Conservation (phyloP, 2,113 vertebrate species). For the Pongo pygmaeus region DNA sequence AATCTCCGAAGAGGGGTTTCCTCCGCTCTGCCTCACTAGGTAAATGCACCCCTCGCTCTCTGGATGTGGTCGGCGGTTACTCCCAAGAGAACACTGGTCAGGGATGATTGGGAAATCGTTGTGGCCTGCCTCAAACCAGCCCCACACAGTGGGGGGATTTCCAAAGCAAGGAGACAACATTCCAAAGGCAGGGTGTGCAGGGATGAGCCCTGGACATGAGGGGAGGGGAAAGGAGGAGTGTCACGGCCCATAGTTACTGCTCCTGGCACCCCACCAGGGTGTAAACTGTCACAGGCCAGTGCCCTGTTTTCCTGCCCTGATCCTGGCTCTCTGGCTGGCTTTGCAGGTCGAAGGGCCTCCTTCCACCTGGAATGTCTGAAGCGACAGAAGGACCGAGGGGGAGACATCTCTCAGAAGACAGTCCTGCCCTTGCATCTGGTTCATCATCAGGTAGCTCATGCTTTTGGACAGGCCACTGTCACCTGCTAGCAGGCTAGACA, state of each 20-base stretch:
- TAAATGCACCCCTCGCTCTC: conserved; percentile 73
- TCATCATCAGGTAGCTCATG: conserved; percentile 93
- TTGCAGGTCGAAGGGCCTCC: conserved; percentile 94
- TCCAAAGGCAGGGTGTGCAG: neutral
- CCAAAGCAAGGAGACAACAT: neutral
- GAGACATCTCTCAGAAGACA: conserved; percentile 94
- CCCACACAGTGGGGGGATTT: neutral
- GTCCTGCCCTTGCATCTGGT: conserved; percentile 94
- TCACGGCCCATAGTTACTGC: accelerated
- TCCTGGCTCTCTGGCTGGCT: conserved; percentile 2
- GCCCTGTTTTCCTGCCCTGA: neutral
- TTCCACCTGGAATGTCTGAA: conserved; percentile 98
- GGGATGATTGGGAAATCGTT: neutral
- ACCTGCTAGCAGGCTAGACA: neutral
- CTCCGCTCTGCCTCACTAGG: conserved; percentile 94
- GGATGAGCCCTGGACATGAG: neutral
- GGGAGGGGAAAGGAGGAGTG: accelerated
- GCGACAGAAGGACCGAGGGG: conserved; percentile 89
- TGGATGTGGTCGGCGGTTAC: neutral
- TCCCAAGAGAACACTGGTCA: neutral
- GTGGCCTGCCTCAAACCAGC: neutral
- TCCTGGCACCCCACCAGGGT: neutral
- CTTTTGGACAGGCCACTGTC: neutral
- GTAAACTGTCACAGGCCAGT: accelerated
- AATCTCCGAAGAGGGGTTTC: conserved; percentile 93